phyloP scores from a whole-genome alignment of 2,888 invertebrate genomes.

The Yponomeuta malinellus region DNA sequence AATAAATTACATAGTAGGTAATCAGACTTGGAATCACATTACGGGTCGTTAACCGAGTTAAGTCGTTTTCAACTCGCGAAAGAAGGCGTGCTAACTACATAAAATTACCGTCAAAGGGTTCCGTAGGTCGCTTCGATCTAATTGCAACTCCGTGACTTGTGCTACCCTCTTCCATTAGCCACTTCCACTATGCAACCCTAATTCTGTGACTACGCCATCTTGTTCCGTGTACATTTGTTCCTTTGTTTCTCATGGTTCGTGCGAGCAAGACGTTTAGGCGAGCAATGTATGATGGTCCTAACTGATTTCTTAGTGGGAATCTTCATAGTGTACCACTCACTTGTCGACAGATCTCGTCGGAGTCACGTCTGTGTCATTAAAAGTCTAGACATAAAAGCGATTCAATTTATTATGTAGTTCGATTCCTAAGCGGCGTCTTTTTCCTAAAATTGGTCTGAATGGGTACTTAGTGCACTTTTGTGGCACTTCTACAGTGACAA shows the following conservation, averaged over 20 bases:
- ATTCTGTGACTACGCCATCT: conserved; percentile 8
- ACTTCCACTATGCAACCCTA: conserved; percentile 28
- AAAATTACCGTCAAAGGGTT: conserved; percentile 64
- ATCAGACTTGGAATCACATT: conserved; percentile 7
- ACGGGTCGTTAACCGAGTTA: conserved; percentile 9
- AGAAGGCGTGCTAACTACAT: conserved; percentile 58
- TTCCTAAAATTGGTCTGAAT: not conserved
- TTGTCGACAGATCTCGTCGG: conserved; percentile 24
- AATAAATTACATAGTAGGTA: conserved; percentile 7
- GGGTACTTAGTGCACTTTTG: not conserved
- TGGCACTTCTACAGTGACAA: too few relatives aligned
- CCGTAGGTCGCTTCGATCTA: conserved; percentile 55
- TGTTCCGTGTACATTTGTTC: conserved; percentile 26
- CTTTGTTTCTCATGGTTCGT: not conserved
- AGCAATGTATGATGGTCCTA: not conserved
- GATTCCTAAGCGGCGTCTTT: conserved; percentile 5
- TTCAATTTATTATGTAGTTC: conserved; percentile 43
- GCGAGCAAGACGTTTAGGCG: not conserved
- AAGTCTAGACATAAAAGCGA: conserved; percentile 46
- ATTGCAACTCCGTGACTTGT: conserved; percentile 64
- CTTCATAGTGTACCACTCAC: not conserved
- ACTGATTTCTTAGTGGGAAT: not conserved
- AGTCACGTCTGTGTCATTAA: conserved; percentile 40
- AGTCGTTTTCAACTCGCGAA: conserved; percentile 28
- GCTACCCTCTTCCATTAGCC: conserved; percentile 57